phyloP scores from a whole-genome alignment of 2,888 invertebrate genomes.

The Ormyrus labotus region DNA sequence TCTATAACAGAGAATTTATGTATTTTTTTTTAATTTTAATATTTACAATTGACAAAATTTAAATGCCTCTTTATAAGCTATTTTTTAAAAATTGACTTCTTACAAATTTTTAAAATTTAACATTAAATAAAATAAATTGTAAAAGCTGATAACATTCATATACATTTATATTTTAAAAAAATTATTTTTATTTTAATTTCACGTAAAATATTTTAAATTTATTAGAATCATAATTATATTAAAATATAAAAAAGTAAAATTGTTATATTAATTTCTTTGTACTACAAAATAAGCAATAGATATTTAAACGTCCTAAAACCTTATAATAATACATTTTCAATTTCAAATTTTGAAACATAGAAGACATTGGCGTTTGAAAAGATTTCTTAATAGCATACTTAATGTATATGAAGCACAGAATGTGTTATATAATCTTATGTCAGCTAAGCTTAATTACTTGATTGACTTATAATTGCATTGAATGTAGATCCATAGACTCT shows the following conservation, averaged over 20 bases:
- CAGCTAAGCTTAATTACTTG: conserved; percentile 61
- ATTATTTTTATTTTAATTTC: not conserved
- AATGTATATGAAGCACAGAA: conserved; percentile 35
- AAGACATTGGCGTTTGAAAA: conserved; percentile 4
- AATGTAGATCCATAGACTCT: conserved; percentile 36
- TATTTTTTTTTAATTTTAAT: not conserved
- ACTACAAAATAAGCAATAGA: too few species aligned
- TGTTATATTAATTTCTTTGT: not conserved
- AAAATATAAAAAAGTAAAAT: conserved; percentile 4
- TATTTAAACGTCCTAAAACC: too few species aligned
- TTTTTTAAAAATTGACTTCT: conserved; percentile 2
- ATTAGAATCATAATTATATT: not conserved
- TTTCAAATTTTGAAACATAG: not conserved
- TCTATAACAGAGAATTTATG: too few species aligned
- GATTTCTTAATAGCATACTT: conserved; percentile 29
- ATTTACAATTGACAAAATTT: not conserved
- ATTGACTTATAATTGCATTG: conserved; percentile 61
- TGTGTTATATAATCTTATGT: conserved; percentile 59
- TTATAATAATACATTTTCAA: too few species aligned
- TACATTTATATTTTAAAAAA: too few species aligned
- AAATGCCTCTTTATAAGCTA: not conserved
- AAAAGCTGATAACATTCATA: too few species aligned
- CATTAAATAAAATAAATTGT: too few species aligned
- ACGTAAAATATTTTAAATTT: not conserved
- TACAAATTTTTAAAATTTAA: not conserved